Percentiles rank a stretch among this genome's conserved stretches.
Conservation (phyloP, 1,140 invertebrate genomes). For the Latrodectus geometricus region DNA sequence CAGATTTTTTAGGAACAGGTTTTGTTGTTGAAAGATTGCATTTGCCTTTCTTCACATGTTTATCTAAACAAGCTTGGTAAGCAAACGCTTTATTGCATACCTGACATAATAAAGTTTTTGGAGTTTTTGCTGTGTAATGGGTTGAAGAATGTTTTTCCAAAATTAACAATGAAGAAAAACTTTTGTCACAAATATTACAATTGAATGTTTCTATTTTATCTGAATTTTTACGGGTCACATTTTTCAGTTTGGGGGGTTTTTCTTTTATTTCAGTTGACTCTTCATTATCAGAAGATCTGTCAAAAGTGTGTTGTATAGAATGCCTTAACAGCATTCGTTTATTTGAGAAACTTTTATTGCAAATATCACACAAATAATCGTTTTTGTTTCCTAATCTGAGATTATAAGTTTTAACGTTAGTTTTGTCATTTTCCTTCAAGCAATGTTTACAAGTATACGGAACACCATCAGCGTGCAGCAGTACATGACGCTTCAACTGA, state of each 20-base stretch:
- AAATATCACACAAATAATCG: conserved; percentile 20
- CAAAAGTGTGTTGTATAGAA: conserved; percentile 9
- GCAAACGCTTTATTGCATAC: conserved; percentile 25
- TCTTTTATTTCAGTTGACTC: conserved; percentile 11
- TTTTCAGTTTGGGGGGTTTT: neutral
- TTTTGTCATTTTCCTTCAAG: neutral
- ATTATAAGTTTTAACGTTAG: conserved; percentile 21
- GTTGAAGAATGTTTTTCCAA: neutral
- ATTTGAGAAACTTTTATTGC: conserved; percentile 14
- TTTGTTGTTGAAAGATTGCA: neutral
- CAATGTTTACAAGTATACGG: conserved; percentile 25
- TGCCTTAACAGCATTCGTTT: conserved; percentile 34
- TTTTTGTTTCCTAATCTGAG: conserved; percentile 22
- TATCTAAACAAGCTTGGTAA: conserved; percentile 10
- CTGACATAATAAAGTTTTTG: conserved; percentile 8
- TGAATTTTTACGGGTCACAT: neutral
- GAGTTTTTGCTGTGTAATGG: too few relatives aligned
- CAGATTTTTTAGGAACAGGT: neutral
- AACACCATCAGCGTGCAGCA: conserved; percentile 26
- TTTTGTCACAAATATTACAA: neutral
- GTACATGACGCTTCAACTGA: conserved; percentile 34
- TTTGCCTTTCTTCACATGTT: conserved; percentile 17
- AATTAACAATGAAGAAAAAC: neutral
- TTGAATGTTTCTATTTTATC: too few relatives aligned
- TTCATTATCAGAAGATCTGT: conserved; percentile 1